Evolutionary conservation across 2,113 vertebrate species (phyloP).

Genomic region (Illadopsis cleaveri): DNA sequence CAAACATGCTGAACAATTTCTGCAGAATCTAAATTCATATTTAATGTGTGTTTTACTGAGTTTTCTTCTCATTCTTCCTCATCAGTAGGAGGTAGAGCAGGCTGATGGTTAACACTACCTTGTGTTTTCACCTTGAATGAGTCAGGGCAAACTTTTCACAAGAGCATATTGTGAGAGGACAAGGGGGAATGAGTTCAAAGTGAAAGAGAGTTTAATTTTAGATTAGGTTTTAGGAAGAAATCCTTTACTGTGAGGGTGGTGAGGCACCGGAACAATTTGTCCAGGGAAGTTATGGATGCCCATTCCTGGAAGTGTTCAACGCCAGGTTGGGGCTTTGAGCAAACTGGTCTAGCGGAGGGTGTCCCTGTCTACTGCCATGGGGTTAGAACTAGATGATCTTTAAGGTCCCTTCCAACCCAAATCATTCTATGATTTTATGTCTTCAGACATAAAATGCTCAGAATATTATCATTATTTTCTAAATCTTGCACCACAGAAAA

Average conservation of each 20-base stretch:
- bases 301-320: background rate
- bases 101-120: background rate
- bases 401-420: background rate
- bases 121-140: background rate
- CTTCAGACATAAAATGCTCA: background rate
- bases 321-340: background rate
- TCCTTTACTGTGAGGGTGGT: background rate
- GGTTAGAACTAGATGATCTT: background rate
- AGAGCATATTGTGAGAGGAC: background rate
- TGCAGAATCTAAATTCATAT: background rate
- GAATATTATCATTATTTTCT: background rate
- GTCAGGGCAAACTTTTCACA: background rate
- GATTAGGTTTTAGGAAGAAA: background rate
- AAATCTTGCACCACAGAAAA: background rate
- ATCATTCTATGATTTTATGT: background rate
- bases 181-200: background rate
- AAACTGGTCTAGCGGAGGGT: background rate
- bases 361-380: fast-evolving
- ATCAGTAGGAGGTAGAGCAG: background rate
- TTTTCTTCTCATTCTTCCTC: background rate
- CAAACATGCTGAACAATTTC: background rate
- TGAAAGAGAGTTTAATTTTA: background rate
- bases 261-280: background rate
- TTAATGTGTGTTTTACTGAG: background rate
- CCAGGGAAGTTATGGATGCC: background rate